Conservation (phyloP, 2,888 invertebrate species). For the Tyria jacobaeae region DNA sequence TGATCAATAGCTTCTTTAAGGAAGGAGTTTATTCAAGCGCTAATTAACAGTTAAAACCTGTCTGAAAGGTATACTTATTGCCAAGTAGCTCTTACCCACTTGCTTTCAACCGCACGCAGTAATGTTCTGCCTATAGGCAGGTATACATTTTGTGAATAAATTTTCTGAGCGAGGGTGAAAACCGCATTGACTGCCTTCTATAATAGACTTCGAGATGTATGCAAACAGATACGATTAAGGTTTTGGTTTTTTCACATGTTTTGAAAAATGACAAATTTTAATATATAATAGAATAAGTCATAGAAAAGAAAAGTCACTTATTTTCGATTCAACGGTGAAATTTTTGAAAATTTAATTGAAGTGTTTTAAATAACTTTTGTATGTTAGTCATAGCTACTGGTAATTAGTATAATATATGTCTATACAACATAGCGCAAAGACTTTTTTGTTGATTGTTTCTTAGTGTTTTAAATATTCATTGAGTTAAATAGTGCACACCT, state of each 20-base stretch:
- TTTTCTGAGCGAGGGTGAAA: conserved; percentile 14
- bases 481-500: no score
- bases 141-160: conserved; percentile 9
- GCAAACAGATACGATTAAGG: conserved; percentile 4
- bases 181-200: conserved; percentile 9
- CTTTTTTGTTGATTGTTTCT: no score
- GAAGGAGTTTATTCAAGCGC: conserved; percentile 9
- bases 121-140: conserved; percentile 8
- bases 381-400: no score
- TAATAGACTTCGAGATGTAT: conserved; percentile 20
- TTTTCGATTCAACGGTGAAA: no score
- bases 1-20: conserved; percentile 6
- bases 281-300: no score
- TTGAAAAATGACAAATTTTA: neutral
- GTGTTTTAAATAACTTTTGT: no score
- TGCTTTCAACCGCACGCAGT: conserved; percentile 8
- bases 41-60: conserved; percentile 15
- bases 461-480: no score
- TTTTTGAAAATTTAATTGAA: no score
- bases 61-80: conserved; percentile 9
- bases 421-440: no score
- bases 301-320: no score
- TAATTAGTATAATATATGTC: no score
- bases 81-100: conserved; percentile 12
- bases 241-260: neutral